Evolutionary conservation across 2,888 invertebrate species (phyloP).

Genomic region (Ectemnius lituratus): DNA sequence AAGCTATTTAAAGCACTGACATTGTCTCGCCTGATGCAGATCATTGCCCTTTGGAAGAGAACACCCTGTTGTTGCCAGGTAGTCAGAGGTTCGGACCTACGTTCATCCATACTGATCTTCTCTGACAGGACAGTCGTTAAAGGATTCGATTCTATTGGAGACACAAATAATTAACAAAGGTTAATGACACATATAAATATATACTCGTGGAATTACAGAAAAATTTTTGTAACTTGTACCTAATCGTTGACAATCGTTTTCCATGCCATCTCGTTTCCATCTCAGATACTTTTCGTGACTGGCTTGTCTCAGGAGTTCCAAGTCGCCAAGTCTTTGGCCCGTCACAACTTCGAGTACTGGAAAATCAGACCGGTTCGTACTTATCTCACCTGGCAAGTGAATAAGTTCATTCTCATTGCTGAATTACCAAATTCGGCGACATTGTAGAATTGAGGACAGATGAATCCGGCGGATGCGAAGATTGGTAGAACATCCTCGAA

Average conservation of each 20-base stretch:
- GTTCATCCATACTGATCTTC: neutral
- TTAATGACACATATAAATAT: neutral
- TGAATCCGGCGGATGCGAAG: slow-evolving; percentile 81
- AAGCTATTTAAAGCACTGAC: slow-evolving; percentile 64
- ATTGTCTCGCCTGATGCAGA: slow-evolving; percentile 76
- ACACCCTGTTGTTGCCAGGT: slow-evolving; percentile 77
- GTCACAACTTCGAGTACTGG: slow-evolving; percentile 83
- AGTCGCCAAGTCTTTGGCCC: slow-evolving; percentile 79
- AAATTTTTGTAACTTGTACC: slow-evolving; percentile 17
- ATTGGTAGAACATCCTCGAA: slow-evolving; percentile 81
- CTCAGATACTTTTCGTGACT: slow-evolving; percentile 29
- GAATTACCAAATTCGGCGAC: slow-evolving; percentile 87
- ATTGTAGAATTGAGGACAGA: slow-evolving; percentile 88
- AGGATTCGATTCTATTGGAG: neutral
- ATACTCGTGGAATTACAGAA: neutral
- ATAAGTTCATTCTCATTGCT: neutral
- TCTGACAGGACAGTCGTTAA: neutral
- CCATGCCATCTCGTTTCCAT: slow-evolving; percentile 4
- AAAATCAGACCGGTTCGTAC: neutral
- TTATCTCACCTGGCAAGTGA: too few species aligned
- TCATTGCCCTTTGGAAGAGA: slow-evolving; percentile 78
- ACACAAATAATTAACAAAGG: neutral
- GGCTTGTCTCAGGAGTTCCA: slow-evolving; percentile 69
- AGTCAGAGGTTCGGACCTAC: slow-evolving; percentile 52
- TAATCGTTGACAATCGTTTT: neutral